These are phyloP conservation scores for Alces alces DNA, from an alignment of 2,113 vertebrate genomes.

Conservation along the genomic window DNA sequence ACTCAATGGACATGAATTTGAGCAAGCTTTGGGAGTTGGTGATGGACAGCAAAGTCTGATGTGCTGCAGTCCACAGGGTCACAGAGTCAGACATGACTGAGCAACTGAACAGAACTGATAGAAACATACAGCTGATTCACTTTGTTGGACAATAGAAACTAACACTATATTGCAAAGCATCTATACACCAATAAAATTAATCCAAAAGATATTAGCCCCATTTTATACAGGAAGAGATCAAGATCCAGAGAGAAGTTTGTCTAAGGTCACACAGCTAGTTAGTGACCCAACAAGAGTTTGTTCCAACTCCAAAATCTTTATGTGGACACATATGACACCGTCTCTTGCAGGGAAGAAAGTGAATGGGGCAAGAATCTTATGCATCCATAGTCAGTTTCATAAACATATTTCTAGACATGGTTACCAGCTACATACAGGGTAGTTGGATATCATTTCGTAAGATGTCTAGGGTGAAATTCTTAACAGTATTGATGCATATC, in stretches of 20 bases:
- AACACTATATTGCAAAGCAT: not conserved
- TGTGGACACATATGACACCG: not conserved
- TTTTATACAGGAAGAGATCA: not conserved
- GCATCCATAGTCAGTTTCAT: not conserved
- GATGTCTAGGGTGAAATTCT: not conserved
- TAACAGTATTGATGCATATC: not conserved
- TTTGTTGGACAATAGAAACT: not conserved
- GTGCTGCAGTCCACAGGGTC: not conserved
- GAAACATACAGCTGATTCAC: not conserved
- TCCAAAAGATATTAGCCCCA: not conserved
- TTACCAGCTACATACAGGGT: no score
- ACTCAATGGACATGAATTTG: not conserved
- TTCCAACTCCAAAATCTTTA: not conserved
- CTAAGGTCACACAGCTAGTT: not conserved
- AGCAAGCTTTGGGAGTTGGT: not conserved
- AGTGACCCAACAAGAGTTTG: not conserved
- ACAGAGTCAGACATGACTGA: not conserved
- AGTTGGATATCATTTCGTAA: not conserved
- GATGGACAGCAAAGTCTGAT: not conserved
- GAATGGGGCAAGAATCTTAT: not conserved
- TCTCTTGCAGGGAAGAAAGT: not conserved
- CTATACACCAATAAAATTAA: not conserved
- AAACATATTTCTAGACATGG: not conserved
- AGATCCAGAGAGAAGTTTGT: not conserved
- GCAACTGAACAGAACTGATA: not conserved